Conservation (phyloP, 2,888 invertebrate genomes). For the Acronicta alni region DNA sequence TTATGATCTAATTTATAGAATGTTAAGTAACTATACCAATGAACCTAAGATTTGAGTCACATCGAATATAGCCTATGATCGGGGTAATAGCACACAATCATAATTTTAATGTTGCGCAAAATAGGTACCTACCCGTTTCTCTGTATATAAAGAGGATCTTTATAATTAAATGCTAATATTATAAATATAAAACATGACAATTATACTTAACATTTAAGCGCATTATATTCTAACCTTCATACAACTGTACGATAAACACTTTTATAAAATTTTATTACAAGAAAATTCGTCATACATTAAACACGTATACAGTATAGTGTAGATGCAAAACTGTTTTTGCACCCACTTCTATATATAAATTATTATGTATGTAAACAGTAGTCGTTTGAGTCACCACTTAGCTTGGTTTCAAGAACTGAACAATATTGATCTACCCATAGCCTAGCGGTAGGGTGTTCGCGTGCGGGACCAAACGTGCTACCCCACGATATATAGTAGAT, state of each 20-base stretch:
- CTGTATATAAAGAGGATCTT: no score
- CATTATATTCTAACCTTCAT: neutral
- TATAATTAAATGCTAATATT: no score
- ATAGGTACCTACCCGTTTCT: no score
- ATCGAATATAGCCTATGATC: no score
- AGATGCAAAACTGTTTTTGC: conserved; percentile 9
- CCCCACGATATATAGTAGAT: conserved; percentile 55
- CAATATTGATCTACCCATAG: conserved; percentile 31
- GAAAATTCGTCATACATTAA: neutral
- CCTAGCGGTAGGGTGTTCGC: conserved; percentile 44
- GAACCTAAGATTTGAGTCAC: no score
- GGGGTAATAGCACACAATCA: no score
- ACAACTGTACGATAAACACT: neutral
- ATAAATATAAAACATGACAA: no score
- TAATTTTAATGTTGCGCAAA: no score
- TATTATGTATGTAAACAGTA: conserved; percentile 1
- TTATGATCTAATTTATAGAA: no score
- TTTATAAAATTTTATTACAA: neutral
- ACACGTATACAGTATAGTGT: conserved; percentile 1
- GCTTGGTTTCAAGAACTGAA: conserved; percentile 22
- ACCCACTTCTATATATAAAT: conserved; percentile 3
- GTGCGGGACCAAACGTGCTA: conserved; percentile 61
- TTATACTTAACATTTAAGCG: neutral
- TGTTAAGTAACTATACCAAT: no score
- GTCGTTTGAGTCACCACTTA: conserved; percentile 16